Conservation (phyloP, 2,113 vertebrate species). For the Dermatemys mawii region DNA sequence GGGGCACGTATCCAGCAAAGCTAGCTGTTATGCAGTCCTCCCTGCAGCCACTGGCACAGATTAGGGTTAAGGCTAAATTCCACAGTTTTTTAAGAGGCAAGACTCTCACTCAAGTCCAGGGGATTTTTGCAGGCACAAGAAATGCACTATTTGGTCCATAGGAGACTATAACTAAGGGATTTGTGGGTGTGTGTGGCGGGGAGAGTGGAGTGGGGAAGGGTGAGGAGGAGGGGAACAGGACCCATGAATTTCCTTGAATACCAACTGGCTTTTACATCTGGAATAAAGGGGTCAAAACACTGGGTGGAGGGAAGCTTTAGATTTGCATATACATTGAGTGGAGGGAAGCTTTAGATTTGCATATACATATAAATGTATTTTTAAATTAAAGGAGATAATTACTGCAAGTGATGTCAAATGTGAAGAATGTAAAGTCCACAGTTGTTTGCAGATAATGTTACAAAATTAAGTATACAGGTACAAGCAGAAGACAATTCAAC, state of each 20-base stretch:
- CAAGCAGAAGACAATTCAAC: neutral
- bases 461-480: neutral
- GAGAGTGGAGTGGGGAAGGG: no score
- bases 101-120: neutral
- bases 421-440: neutral
- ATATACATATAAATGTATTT: neutral
- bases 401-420: neutral
- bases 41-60: neutral
- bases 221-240: neutral
- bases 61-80: neutral
- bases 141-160: neutral
- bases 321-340: neutral
- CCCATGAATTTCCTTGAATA: neutral
- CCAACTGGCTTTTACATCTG: neutral
- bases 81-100: neutral
- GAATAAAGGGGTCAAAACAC: neutral
- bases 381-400: neutral
- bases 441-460: neutral
- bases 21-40: accelerated
- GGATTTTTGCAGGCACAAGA: neutral
- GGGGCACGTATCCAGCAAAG: neutral
- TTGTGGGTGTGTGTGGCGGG: no score
- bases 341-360: neutral
- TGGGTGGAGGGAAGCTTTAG: neutral
- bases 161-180: neutral